Percentiles rank a stretch among this genome's conserved stretches.
Evolutionary conservation across 2,797 vertebrate genomes (phyloP).

Genomic region (Prionace glauca): DNA sequence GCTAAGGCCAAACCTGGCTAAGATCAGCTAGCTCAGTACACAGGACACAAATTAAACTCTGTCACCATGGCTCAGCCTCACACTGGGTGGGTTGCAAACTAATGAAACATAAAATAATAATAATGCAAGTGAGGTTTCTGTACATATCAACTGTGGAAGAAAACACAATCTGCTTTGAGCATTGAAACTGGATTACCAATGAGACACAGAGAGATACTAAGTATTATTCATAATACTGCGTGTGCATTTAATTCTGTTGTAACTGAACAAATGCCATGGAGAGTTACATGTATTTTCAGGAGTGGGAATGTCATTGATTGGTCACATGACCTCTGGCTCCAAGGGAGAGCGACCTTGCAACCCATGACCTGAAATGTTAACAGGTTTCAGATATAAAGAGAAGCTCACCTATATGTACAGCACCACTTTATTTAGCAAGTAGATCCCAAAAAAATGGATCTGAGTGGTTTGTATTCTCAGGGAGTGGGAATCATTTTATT

Average conservation of each 20-base stretch:
- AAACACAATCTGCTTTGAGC: neutral
- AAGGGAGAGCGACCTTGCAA: neutral
- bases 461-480: neutral
- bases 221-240: neutral
- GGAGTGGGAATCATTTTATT: neutral
- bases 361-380: neutral
- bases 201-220: neutral
- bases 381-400: neutral
- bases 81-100: neutral
- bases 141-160: neutral
- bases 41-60: neutral
- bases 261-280: neutral
- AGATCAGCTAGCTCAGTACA: neutral
- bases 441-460: neutral
- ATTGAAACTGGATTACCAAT: neutral
- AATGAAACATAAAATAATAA: neutral
- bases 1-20: neutral
- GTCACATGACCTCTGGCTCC: neutral
- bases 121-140: neutral
- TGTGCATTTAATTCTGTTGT: neutral
- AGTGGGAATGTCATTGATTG: neutral
- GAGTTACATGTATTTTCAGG: neutral
- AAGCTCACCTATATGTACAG: neutral
- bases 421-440: neutral
- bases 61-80: neutral